Conservation (phyloP, 2,888 invertebrate genomes). For the Parapristionchus giblindavisi region DNA sequence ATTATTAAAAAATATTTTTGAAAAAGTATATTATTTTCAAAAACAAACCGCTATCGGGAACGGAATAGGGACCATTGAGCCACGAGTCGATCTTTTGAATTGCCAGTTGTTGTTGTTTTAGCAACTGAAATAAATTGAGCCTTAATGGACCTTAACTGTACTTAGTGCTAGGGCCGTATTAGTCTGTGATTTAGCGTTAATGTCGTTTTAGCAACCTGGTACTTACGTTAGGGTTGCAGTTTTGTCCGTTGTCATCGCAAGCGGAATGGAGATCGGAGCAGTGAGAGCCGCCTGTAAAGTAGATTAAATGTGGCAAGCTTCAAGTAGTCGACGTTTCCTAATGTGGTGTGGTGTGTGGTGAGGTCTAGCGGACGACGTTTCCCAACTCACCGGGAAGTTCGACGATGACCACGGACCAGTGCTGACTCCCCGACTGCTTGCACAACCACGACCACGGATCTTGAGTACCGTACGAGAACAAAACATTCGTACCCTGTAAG, state of each 20-base stretch:
- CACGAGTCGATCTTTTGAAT: conserved; percentile 49
- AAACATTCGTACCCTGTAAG: conserved; percentile 43
- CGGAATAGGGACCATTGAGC: conserved; percentile 45
- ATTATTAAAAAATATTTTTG: conserved; percentile 4
- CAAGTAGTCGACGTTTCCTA: conserved; percentile 1
- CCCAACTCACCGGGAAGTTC: conserved; percentile 1
- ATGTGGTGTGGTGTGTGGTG: no score
- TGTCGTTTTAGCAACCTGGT: neutral
- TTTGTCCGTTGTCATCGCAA: neutral
- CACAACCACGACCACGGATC: conserved; percentile 34
- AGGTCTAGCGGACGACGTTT: neutral
- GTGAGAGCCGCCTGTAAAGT: conserved; percentile 21
- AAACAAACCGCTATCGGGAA: neutral
- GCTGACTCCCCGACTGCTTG: conserved; percentile 30
- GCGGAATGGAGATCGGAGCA: conserved; percentile 20
- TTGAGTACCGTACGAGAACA: conserved; percentile 24
- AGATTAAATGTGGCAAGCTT: neutral
- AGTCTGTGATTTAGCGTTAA: neutral
- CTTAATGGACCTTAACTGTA: neutral
- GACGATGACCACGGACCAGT: conserved; percentile 28
- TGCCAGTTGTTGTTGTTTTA: conserved; percentile 45
- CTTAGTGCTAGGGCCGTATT: neutral
- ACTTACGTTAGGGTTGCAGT: conserved; percentile 1
- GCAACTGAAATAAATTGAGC: conserved; percentile 37
- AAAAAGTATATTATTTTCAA: neutral